These are phyloP conservation scores for Anarhynchus alexandrinus DNA, from an alignment of 2,113 vertebrate genomes.

Conservation along the genomic window DNA sequence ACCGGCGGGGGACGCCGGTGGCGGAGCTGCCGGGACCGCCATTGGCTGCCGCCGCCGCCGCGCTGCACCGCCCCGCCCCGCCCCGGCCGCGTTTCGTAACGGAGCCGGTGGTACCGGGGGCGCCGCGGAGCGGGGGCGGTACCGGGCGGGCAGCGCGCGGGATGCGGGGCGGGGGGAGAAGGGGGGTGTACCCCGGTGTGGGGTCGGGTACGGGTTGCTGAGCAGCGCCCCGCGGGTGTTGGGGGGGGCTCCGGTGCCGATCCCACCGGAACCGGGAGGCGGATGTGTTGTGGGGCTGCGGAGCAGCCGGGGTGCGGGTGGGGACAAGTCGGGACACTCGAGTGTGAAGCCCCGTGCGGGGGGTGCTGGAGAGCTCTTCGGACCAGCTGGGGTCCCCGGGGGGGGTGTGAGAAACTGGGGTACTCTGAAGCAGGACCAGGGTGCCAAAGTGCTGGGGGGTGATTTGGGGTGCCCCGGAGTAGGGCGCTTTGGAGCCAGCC, in stretches of 20 bases:
- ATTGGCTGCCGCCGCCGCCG: constrained; percentile 16
- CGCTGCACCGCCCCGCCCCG: not conserved
- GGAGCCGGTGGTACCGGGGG: not conserved
- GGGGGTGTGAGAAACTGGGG: too few relatives aligned
- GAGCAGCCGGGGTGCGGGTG: not conserved
- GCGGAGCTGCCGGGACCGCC: not conserved
- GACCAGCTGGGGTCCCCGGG: fast-evolving
- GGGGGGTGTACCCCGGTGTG: too few relatives aligned
- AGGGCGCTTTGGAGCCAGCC: not conserved
- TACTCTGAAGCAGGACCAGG: not conserved
- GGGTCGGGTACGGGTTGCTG: not conserved
- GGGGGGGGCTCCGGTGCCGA: not conserved
- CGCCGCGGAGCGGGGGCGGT: not conserved
- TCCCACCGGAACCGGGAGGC: too few relatives aligned
- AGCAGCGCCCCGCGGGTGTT: too few relatives aligned
- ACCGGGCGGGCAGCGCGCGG: fast-evolving
- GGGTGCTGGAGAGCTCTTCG: not conserved
- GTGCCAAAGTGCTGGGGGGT: not conserved
- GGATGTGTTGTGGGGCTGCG: not conserved
- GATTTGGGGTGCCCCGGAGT: not conserved
- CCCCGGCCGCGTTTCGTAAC: constrained; percentile 58
- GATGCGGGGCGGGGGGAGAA: too few relatives aligned
- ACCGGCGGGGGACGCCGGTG: not conserved
- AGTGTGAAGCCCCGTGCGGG: not conserved
- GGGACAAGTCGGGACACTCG: not conserved